Evolutionary conservation across 1,140 invertebrate species (phyloP), one percentile per base, ranked within the genome.

Genomic region (Rhizoglyphus robini): DNA sequence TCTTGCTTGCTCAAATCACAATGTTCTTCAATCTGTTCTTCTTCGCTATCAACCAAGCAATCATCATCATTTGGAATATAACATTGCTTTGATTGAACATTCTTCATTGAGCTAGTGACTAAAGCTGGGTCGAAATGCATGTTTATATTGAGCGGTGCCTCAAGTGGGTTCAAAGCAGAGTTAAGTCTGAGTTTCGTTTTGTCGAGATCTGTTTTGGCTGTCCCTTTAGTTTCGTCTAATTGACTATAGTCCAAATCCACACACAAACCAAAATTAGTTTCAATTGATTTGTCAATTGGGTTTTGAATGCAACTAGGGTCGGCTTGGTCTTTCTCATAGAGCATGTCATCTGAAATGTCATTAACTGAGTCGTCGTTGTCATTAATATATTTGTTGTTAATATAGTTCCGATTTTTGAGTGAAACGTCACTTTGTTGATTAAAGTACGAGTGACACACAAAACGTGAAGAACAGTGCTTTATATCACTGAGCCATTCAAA

Each of bases 391-490:
- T 60, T 60, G 25, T 34, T 60, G 29, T 27, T 60, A 15, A 60
- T 60, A 3, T 27, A 54, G 51, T 27, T 8, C 51, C 51, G 23
- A 23, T 32, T 32, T 32, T 32, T 54, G 85, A 5, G 89, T 87
- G 27, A 95, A 79, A 79, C 91, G 88, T n/a, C n/a, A n/a, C n/a
- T n/a, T 2, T 86, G 86, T 74, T 96, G 91, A 0, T 91, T 91
- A 72, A 90, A 87, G 38, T 82, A 79, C 0, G 88, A 85, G 66
- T 86, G 84, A 74, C 91, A 95, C 47, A 96, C 78, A 75, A 91
- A 96, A 71, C 91, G 90, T 69, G 90, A 87, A 13, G 92, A 96
- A 73, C 91, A 95, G 72, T 96, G 91, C 76, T 96, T 97, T 0
- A 96, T 91, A 76, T 97, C 92, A 27, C 90, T 76, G 47, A 96